A percentile compares a stretch with the other conserved stretches of the same genome.
phyloP scores from a whole-genome alignment of 2,797 vertebrate genomes.

The Melanotaenia boesemani region DNA sequence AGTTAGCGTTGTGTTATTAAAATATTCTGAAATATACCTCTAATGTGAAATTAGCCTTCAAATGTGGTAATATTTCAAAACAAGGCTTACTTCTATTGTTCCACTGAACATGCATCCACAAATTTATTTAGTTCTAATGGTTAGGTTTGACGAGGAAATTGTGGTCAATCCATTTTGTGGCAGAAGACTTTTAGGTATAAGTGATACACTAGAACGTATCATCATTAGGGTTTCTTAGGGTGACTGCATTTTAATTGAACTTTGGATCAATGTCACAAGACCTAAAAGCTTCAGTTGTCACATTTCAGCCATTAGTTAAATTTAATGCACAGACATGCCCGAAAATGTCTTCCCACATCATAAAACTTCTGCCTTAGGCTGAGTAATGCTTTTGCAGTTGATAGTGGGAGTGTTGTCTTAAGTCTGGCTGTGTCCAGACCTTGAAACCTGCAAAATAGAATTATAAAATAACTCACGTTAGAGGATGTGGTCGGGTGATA shows the following conservation, averaged over 20 bases:
- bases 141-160: constrained; percentile 13
- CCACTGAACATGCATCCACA: not conserved
- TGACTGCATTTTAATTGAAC: constrained; percentile 51
- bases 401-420: constrained; percentile 21
- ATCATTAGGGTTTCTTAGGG: constrained; percentile 31
- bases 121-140: not conserved
- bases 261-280: constrained; percentile 50
- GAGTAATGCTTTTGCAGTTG: constrained; percentile 30
- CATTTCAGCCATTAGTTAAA: constrained; percentile 47
- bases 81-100: not conserved
- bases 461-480: constrained; percentile 40
- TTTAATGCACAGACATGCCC: constrained; percentile 37
- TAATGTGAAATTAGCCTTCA: not conserved
- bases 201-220: constrained; percentile 12
- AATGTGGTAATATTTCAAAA: not conserved
- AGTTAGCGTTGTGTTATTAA: no score
- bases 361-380: constrained; percentile 32
- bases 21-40: no score
- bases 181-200: constrained; percentile 7
- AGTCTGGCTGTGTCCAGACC: constrained; percentile 38
- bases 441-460: constrained; percentile 38
- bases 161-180: constrained; percentile 1
- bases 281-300: constrained; percentile 49
- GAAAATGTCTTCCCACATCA: constrained; percentile 25
- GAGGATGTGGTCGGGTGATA: constrained; percentile 39